These are phyloP conservation scores for Serinus canaria DNA, from an alignment of 2,113 vertebrate species.

Conservation along the genomic window DNA sequence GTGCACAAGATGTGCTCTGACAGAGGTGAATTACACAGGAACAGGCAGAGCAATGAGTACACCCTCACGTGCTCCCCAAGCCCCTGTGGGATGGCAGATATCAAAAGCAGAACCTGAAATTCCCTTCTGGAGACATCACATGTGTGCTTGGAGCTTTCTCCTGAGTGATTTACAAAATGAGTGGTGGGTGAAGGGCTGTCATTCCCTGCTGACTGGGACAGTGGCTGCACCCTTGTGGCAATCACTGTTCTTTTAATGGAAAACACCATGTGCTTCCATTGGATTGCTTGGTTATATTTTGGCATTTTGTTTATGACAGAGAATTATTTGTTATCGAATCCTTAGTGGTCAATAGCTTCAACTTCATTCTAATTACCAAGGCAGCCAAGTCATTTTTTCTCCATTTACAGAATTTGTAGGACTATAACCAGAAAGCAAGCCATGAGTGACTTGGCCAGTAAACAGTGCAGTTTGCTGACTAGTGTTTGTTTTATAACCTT, in stretches of 20 bases:
- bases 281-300: conserved; percentile 6
- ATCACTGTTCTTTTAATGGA: conserved; percentile 1
- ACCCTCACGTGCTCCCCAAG: neutral
- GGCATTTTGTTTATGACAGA: conserved; percentile 22
- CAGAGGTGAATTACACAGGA: neutral
- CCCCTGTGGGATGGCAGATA: neutral
- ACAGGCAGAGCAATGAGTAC: neutral
- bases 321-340: conserved; percentile 39
- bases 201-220: neutral
- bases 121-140: neutral
- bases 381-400: conserved; percentile 37
- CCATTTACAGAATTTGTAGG: conserved; percentile 40
- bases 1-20: neutral
- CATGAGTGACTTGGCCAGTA: conserved; percentile 34
- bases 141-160: neutral
- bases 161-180: conserved; percentile 4
- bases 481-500: conserved; percentile 70
- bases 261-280: neutral
- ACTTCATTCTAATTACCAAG: conserved; percentile 40
- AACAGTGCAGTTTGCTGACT: conserved; percentile 63
- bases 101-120: conserved; percentile 18
- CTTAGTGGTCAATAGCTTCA: conserved; percentile 36
- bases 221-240: neutral
- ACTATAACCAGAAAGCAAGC: conserved; percentile 56
- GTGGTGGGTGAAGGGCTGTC: conserved; percentile 17